Conservation (phyloP, 2,888 invertebrate species). For the Gasteruption jaculator region DNA sequence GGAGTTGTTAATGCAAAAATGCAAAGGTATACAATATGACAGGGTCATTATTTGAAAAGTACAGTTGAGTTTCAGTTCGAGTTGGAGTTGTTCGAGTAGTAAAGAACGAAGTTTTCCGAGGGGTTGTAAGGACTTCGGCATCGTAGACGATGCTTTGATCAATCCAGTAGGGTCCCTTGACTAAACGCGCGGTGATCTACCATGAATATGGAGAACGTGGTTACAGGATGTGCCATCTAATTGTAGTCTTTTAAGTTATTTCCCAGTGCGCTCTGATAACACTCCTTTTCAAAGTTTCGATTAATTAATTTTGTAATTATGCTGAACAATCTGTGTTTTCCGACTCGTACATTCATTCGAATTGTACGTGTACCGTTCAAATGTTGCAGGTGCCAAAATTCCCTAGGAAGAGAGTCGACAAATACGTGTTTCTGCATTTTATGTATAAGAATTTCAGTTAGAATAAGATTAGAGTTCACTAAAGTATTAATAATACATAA, state of each 20-base stretch:
- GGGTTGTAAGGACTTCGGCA: slow-evolving; percentile 39
- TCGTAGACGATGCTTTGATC: slow-evolving; percentile 41
- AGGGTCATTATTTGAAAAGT: slow-evolving; percentile 45
- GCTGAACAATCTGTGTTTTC: too few relatives aligned
- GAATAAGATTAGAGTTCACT: too few relatives aligned
- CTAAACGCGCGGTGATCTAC: slow-evolving; percentile 45
- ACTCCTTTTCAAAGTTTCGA: too few relatives aligned
- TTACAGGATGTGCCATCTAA: slow-evolving; percentile 35
- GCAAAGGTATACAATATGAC: slow-evolving; percentile 47
- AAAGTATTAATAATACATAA: too few relatives aligned
- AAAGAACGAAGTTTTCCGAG: slow-evolving; percentile 35
- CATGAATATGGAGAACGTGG: slow-evolving; percentile 43
- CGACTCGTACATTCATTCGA: too few relatives aligned
- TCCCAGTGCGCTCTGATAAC: too few relatives aligned
- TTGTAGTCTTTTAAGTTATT: slow-evolving; percentile 36
- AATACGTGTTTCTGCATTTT: too few relatives aligned
- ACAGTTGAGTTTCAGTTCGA: slow-evolving; percentile 34
- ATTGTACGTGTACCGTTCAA: too few relatives aligned
- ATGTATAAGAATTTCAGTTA: too few relatives aligned
- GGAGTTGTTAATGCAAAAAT: slow-evolving; percentile 42
- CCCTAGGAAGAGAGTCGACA: too few relatives aligned
- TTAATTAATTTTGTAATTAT: too few relatives aligned
- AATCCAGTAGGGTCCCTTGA: slow-evolving; percentile 43
- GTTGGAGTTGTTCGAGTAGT: slow-evolving; percentile 36
- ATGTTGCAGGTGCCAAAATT: background rate